Conservation (phyloP, 2,113 vertebrate species). For the Gallinago undulata region DNA sequence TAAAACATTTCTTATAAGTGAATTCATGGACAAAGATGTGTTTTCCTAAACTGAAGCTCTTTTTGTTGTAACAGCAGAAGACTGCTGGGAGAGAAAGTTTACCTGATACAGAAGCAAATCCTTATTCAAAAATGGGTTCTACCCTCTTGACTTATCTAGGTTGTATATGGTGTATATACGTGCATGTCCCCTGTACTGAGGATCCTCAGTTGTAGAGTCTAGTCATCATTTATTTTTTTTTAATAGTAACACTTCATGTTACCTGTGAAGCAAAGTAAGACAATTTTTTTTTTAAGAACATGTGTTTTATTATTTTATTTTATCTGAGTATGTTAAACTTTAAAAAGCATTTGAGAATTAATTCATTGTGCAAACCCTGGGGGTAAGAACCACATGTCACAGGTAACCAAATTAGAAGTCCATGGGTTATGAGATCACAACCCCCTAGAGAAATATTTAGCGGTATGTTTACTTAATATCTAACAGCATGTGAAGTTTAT, state of each 20-base stretch:
- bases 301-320: background rate
- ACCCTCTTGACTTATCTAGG: background rate
- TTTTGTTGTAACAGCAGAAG: background rate
- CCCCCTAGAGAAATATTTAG: constrained; percentile 77
- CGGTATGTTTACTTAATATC: constrained; percentile 83
- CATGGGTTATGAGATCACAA: constrained; percentile 77
- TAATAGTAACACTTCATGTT: background rate
- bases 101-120: background rate
- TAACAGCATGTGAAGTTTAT: constrained; percentile 84
- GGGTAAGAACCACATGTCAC: constrained; percentile 68
- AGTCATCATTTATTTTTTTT: background rate
- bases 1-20: background rate
- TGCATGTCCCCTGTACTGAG: background rate
- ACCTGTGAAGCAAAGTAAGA: background rate
- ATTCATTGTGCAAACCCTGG: constrained; percentile 55
- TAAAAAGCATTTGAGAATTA: constrained; percentile 64
- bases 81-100: background rate
- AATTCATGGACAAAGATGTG: rapidly evolving
- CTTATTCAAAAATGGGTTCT: background rate
- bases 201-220: background rate
- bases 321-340: constrained; percentile 34
- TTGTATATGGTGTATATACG: no score
- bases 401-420: constrained; percentile 81
- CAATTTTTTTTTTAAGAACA: background rate
- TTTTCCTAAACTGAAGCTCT: background rate